These are phyloP conservation scores for Syndactyla subalaris DNA, from an alignment of 2,797 vertebrate genomes.

Conservation along the genomic window DNA sequence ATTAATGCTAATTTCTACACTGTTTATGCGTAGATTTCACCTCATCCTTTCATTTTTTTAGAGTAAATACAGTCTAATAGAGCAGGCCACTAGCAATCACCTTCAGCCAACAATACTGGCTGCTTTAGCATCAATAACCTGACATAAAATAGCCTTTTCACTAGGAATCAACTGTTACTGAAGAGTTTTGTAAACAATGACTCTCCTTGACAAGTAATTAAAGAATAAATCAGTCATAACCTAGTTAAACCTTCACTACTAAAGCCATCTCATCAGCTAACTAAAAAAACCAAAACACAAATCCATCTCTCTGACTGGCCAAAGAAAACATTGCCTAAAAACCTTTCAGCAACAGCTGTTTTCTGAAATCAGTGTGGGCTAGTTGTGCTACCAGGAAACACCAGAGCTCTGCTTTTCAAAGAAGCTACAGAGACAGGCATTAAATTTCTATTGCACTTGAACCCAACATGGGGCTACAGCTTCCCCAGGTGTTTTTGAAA, in stretches of 20 bases:
- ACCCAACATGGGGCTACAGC: neutral
- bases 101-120: neutral
- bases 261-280: neutral
- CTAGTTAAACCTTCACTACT: neutral
- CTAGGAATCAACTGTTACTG: neutral
- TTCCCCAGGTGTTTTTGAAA: neutral
- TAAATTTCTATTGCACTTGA: neutral
- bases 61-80: neutral
- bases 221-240: neutral
- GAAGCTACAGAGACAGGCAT: neutral
- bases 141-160: neutral
- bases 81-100: neutral
- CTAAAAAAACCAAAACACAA: neutral
- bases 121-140: neutral
- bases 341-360: neutral
- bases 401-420: neutral
- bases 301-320: neutral
- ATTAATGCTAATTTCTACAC: neutral
- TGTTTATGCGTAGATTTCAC: neutral
- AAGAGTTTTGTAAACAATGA: neutral
- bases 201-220: neutral
- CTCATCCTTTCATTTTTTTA: neutral
- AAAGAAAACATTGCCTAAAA: neutral
- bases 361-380: accelerated
- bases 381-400: neutral